Base-by-base conservation (phyloP, 2,797 vertebrate genomes). In the Acanthiza pusilla region DNA sequence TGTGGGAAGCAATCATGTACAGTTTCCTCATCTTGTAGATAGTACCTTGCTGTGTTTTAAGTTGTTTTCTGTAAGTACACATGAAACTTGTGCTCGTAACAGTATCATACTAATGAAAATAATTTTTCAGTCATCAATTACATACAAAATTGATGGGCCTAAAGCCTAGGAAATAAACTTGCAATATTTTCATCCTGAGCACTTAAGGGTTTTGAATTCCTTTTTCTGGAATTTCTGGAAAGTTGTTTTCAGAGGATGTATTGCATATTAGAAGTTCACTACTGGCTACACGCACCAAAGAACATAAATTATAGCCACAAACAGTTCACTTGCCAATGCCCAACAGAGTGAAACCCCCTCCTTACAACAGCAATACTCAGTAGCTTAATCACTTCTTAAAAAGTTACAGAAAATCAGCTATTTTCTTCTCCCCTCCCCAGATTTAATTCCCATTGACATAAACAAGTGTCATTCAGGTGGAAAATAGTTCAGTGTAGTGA, bases 171-270 rank as follows among this genome's bases (percentile, higher is more conserved):
- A 90, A 78, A 85, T 94, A 85, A 95, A 87, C 27, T 25, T 85
- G 86, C 65, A 92, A 43, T 88, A 91, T 92, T 95, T 85, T 73
- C 83, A 83, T 21, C 48, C 48, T 89, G 80, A 91, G 92, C 94
- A 96, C 93, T 85, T 94, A 61, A 94, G 34, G 84, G 73, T 85
- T 55, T 93, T 75, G 63, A 85, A 94, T 96, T 93, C 67, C 48
- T 66, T 95, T 85, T 88, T 53, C 82, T 66, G 95, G 91, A 97
- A 96, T 94, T 95, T 81, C 91, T 61, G 95, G 92, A 92, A 97
- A 95, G 76, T 97, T 93, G 89, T 84, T 96, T 95, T 96, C 95
- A 97, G 95, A 97, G 96, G 71, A 86, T 96, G 91, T 95, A 96
- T 85, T 97, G 96, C 95, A 93, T 96, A 89, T 92, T 38, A 73